phyloP scores from a whole-genome alignment of 30 jellyfish, hydroid and myxozoan genomes.

The Morbakka virulenta region DNA sequence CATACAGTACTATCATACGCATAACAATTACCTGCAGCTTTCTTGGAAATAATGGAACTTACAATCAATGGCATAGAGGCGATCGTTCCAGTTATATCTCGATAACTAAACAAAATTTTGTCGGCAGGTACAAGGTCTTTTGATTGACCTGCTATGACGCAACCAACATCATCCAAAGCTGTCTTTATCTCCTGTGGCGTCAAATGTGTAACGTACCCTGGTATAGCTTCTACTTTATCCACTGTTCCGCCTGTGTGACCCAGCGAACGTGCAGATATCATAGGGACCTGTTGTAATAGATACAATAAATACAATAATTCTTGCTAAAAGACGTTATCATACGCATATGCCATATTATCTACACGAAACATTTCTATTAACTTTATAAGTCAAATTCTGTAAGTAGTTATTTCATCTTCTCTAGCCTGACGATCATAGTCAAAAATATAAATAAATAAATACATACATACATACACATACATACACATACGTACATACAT shows the following conservation, averaged over 20 bases:
- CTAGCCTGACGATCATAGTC: too few relatives aligned
- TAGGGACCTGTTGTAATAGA: conserved; percentile 97
- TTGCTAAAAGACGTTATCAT: too few relatives aligned
- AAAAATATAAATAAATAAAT: too few relatives aligned
- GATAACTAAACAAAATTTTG: conserved; percentile 55
- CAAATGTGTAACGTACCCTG: conserved; percentile 68
- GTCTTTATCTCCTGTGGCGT: conserved; percentile 34
- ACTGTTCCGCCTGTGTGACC: conserved; percentile 95
- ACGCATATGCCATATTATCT: too few relatives aligned
- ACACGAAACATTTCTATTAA: too few relatives aligned
- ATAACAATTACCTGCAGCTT: conserved; percentile 94
- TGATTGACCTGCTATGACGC: conserved; percentile 89
- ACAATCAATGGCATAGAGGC: conserved; percentile 79
- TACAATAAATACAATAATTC: too few relatives aligned
- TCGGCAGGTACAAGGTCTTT: conserved; percentile 88
- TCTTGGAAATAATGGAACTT: conserved; percentile 89
- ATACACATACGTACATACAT: too few relatives aligned
- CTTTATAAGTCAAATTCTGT: too few relatives aligned
- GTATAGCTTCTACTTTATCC: conserved; percentile 86
- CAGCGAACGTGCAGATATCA: conserved; percentile 94
- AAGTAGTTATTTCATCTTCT: too few relatives aligned
- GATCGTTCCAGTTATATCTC: conserved; percentile 88
- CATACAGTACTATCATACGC: too few relatives aligned
- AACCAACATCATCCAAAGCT: conserved; percentile 64
- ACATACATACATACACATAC: too few relatives aligned